These are phyloP conservation scores for Trachelipus rathkii DNA, from an alignment of 1,140 invertebrate genomes.

Conservation along the genomic window DNA sequence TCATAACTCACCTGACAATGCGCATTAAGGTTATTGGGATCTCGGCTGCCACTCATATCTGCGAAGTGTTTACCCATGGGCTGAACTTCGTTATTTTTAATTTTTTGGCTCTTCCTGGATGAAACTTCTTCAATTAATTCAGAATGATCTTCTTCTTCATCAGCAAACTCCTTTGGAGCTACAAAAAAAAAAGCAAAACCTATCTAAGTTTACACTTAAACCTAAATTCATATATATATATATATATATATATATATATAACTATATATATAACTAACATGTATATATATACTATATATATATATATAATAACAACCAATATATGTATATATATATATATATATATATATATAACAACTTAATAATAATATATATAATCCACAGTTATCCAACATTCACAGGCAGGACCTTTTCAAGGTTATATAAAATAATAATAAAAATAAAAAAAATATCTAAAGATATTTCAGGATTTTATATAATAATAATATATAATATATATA, in stretches of 20 bases:
- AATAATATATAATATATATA: too few relatives aligned
- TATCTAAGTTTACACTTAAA: not conserved
- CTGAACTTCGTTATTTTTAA: not conserved
- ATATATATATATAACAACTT: too few relatives aligned
- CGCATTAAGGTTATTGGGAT: constrained; percentile 24
- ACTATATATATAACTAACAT: too few relatives aligned
- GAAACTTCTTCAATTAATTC: not conserved
- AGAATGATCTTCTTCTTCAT: not conserved
- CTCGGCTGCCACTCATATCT: not conserved
- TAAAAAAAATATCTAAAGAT: too few relatives aligned
- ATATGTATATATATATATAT: too few relatives aligned
- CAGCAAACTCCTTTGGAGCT: not conserved
- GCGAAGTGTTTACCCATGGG: constrained; percentile 16
- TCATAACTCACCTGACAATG: constrained; percentile 23
- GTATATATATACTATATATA: too few relatives aligned
- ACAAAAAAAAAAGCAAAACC: not conserved
- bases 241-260: constrained; percentile 5
- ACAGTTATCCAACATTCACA: too few relatives aligned
- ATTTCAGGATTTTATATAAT: too few relatives aligned
- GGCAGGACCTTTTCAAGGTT: too few relatives aligned
- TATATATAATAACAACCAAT: too few relatives aligned
- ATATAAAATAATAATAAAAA: too few relatives aligned
- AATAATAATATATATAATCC: too few relatives aligned
- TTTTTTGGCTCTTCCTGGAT: not conserved
- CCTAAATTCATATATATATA: not conserved